A percentile compares a stretch with the other conserved stretches of the same genome.
These are phyloP conservation scores for Panulirus ornatus DNA, from an alignment of 1,140 invertebrate genomes.

Conservation along the genomic window DNA sequence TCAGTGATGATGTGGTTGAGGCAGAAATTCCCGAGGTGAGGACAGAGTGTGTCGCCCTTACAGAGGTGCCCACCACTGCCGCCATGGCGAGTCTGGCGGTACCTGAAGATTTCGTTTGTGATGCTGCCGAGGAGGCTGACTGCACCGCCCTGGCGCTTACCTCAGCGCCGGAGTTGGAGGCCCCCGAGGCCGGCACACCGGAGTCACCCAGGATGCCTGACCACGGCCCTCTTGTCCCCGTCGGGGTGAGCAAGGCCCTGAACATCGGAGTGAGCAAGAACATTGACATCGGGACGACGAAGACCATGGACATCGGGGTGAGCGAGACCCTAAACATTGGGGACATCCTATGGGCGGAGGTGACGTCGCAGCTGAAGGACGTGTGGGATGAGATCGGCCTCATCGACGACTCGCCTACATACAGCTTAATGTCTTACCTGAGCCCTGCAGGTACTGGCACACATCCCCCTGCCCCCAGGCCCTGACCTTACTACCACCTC, in stretches of 20 bases:
- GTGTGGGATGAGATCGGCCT: slow-evolving; percentile 68
- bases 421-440: not conserved
- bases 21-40: not conserved
- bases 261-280: too few relatives aligned
- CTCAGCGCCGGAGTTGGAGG: not conserved
- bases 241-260: too few relatives aligned
- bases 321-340: not conserved
- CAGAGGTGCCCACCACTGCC: not conserved
- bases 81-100: not conserved
- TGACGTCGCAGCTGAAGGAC: slow-evolving; percentile 59
- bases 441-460: slow-evolving; percentile 3
- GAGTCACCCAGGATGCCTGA: too few relatives aligned
- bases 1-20: not conserved
- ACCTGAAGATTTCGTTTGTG: not conserved
- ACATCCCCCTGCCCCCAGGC: slow-evolving; percentile 13
- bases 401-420: slow-evolving; percentile 41
- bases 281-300: not conserved
- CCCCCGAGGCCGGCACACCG: too few relatives aligned
- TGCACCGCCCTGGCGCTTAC: not conserved
- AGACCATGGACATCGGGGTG: not conserved
- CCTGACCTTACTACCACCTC: too few relatives aligned
- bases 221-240: too few relatives aligned
- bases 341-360: slow-evolving; percentile 51
- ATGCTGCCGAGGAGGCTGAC: not conserved
- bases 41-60: not conserved